phyloP scores from a whole-genome alignment of 1,140 invertebrate genomes.

The Asbolus verrucosus region DNA sequence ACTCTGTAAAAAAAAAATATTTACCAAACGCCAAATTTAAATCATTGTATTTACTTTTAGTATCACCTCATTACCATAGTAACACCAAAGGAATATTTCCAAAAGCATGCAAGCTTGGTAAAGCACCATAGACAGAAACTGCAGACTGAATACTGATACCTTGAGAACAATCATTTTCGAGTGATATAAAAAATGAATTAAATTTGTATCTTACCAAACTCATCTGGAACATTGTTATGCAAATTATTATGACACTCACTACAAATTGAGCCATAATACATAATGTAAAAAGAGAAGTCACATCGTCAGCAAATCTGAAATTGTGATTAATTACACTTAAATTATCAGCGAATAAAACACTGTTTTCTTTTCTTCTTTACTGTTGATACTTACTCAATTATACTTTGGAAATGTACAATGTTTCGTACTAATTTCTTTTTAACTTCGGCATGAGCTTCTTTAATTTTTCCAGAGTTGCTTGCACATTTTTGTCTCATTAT shows the following conservation, averaged over 20 bases:
- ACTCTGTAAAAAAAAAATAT: conserved; percentile 55
- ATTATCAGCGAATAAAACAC: too few species aligned
- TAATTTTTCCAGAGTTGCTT: neutral
- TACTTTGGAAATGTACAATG: neutral
- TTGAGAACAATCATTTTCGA: conserved; percentile 47
- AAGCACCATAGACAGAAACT: conserved; percentile 57
- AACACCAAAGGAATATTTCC: conserved; percentile 59
- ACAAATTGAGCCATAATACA: conserved; percentile 51
- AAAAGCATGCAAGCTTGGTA: conserved; percentile 58
- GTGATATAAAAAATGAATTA: conserved; percentile 45
- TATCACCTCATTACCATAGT: conserved; percentile 60
- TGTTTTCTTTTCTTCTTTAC: too few species aligned
- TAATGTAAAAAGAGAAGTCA: conserved; percentile 48
- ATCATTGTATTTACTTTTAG: conserved; percentile 59
- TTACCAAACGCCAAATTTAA: conserved; percentile 25
- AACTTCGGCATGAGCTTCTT: neutral
- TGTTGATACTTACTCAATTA: neutral
- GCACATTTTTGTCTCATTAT: neutral
- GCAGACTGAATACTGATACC: conserved; percentile 42
- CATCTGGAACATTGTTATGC: conserved; percentile 54
- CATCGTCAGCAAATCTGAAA: conserved; percentile 53
- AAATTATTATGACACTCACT: conserved; percentile 53
- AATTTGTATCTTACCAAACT: conserved; percentile 52
- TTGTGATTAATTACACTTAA: neutral
- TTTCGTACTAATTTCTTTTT: neutral